phyloP scores from a whole-genome alignment of 2,888 invertebrate species.

The Drosophila pseudotalamancana region DNA sequence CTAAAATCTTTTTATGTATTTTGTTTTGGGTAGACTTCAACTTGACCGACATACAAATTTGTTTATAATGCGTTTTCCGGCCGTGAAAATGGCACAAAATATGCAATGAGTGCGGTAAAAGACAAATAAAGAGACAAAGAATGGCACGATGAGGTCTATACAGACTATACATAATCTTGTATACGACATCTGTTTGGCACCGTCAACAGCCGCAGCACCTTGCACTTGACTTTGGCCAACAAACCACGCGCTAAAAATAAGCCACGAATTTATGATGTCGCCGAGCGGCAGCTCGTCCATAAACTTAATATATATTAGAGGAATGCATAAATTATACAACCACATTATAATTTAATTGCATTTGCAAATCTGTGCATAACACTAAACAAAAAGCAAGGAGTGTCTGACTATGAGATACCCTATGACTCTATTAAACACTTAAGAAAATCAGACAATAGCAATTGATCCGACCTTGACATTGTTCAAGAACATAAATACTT shows the following conservation, averaged over 20 bases:
- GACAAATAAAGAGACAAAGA: constrained; percentile 8
- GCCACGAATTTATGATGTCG: constrained; percentile 58
- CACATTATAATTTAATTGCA: constrained; percentile 24
- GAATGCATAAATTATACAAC: not conserved
- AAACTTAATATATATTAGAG: not conserved
- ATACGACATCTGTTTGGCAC: constrained; percentile 52
- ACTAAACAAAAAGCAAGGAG: not conserved
- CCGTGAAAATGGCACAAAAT: constrained; percentile 28
- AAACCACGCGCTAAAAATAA: constrained; percentile 63
- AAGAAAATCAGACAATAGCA: too few relatives aligned
- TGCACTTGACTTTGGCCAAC: constrained; percentile 67
- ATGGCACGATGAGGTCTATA: constrained; percentile 3
- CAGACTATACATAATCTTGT: constrained; percentile 43
- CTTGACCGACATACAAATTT: constrained; percentile 59
- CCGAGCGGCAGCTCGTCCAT: constrained; percentile 2
- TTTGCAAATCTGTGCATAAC: constrained; percentile 18
- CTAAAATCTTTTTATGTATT: not conserved
- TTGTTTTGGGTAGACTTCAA: constrained; percentile 41
- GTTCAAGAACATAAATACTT: too few relatives aligned
- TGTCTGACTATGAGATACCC: not conserved
- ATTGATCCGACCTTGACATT: too few relatives aligned
- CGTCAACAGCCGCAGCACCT: constrained; percentile 55
- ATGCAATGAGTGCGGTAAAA: constrained; percentile 33
- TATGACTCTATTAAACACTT: too few relatives aligned
- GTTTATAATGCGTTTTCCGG: constrained; percentile 23